A percentile compares a stretch with the other conserved stretches of the same genome.
Conservation (phyloP, 2,888 invertebrate species). For the Schizotus pectinicornis region DNA sequence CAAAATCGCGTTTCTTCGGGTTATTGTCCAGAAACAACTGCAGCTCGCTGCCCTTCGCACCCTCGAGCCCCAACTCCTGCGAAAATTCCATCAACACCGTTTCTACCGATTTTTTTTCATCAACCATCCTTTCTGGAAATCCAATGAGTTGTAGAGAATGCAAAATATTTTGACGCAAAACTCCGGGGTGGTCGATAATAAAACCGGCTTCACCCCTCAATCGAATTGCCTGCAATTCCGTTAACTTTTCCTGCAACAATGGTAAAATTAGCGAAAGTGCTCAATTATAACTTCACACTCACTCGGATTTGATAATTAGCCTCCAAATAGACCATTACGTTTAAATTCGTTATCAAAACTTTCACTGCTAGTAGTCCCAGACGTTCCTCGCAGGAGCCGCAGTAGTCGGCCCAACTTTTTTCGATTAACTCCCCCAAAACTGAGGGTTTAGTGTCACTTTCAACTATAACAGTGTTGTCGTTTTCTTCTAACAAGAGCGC, state of each 20-base stretch:
- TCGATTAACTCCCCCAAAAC: slow-evolving; percentile 36
- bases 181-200: slow-evolving; percentile 34
- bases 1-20: slow-evolving; percentile 6
- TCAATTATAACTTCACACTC: slow-evolving; percentile 18
- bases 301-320: slow-evolving; percentile 35
- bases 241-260: slow-evolving; percentile 8
- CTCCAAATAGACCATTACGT: slow-evolving; percentile 36
- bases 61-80: background rate
- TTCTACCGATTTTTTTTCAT: background rate
- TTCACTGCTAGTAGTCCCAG: slow-evolving; percentile 35
- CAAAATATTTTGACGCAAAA: slow-evolving; percentile 32
- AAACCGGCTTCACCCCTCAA: slow-evolving; percentile 1
- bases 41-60: slow-evolving; percentile 8
- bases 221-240: background rate
- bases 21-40: slow-evolving; percentile 9
- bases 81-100: background rate
- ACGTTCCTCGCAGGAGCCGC: slow-evolving; percentile 24
- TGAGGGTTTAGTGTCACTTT: slow-evolving; percentile 20
- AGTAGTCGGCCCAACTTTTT: slow-evolving; percentile 28
- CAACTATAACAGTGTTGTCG: slow-evolving; percentile 21
- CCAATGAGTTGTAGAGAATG: slow-evolving; percentile 30
- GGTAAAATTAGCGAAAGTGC: slow-evolving; percentile 13
- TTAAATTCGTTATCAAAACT: slow-evolving; percentile 36
- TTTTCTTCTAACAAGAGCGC: slow-evolving; percentile 27
- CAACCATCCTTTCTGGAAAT: background rate